Base-by-base conservation (phyloP, 2,113 vertebrate species). In the Mormyrus lacerda region DNA sequence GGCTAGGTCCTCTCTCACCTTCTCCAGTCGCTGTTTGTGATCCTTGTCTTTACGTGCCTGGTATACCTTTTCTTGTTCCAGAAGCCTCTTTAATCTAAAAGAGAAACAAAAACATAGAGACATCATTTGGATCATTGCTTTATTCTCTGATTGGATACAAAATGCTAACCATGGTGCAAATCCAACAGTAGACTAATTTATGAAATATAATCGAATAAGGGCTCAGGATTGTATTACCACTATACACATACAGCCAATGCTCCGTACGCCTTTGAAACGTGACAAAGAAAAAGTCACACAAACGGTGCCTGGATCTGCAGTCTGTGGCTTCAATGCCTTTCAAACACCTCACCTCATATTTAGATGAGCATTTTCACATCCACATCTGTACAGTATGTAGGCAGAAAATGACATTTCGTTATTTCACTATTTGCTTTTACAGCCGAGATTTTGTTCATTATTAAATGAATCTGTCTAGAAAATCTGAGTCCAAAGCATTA, bases 61-160 rank as follows among this genome's bases (percentile, higher is more conserved):
- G 90, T 97, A 98, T 90, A 94, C 95, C 92, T 99, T 99, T 92
- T 99, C 98, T 93, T 99, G 98, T 93, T 99, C 98, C 93, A 99
- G 92, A 89, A 99, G 96, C 90, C 96, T 95, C 93, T 99, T 99
- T 92, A 99, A 95, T 92, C 98, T 99, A 91, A 92, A 91, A 94
- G 91, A 89, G 4, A 92, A 83, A 47, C 19, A 42, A 65, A 79
- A n/a, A 11, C 47, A 51, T 21, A n/a, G 3, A 21, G 39, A 24
- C 19, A 47, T 83, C 35, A 24, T 82, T 83, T 47, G 42, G 21
- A 3, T 24, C 39, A 47, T 47, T 24, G 42, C 79, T 47, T 47
- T 19, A 45, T 83, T 45, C 19, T 8, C 21, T 47, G 42, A 83
- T 7, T n/a, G 21, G 21, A 84, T 47, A n/a, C 21, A 8, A 42